A percentile compares a stretch with the other conserved stretches of the same genome.
phyloP scores from a whole-genome alignment of 2,113 vertebrate species.

The Pluvialis apricaria region DNA sequence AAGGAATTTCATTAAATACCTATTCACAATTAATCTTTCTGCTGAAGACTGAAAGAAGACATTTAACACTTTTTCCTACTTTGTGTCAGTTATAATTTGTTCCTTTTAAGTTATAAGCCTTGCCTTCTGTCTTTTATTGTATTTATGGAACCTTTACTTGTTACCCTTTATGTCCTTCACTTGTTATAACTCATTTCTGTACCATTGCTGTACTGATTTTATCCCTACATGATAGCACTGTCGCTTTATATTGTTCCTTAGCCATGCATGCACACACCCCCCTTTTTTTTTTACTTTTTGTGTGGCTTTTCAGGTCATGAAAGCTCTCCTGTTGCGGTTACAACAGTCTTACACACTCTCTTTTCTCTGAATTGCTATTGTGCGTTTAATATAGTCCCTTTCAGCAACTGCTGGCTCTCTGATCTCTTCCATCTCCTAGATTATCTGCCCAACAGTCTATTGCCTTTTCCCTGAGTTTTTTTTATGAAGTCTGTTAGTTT shows the following conservation, averaged over 20 bases:
- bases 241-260: not conserved
- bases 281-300: not conserved
- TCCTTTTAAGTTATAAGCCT: not conserved
- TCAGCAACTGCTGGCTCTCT: not conserved
- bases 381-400: not conserved
- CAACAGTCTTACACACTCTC: not conserved
- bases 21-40: not conserved
- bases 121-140: not conserved
- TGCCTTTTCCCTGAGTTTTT: not conserved
- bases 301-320: not conserved
- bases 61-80: not conserved
- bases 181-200: not conserved
- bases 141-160: not conserved
- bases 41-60: not conserved
- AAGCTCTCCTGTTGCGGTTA: not conserved
- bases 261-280: not conserved
- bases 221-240: not conserved
- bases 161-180: not conserved
- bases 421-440: not conserved
- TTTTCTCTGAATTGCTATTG: not conserved
- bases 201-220: not conserved
- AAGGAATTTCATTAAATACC: not conserved
- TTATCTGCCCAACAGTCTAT: not conserved
- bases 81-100: not conserved
- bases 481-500: not conserved